A percentile compares a stretch with the other conserved stretches of the same genome.
Conservation (phyloP, 2,113 vertebrate genomes). For the Centropus bengalensis region DNA sequence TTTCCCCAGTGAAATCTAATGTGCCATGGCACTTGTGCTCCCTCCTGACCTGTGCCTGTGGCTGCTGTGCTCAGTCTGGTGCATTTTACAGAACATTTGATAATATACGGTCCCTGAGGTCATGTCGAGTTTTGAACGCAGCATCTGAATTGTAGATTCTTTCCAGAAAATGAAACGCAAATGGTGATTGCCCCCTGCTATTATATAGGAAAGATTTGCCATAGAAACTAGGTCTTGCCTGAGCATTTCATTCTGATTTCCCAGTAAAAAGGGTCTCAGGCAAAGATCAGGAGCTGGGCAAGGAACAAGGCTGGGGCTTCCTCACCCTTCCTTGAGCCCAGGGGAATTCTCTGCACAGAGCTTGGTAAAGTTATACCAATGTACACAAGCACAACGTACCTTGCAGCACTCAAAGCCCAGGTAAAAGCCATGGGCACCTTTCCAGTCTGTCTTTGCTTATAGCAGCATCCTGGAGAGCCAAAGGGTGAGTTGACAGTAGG, state of each 20-base stretch:
- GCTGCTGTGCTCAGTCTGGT: conserved; percentile 42
- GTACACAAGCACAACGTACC: not conserved
- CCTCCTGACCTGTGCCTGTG: not conserved
- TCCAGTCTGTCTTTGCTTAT: not conserved
- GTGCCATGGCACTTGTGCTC: not conserved
- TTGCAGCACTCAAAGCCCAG: not conserved
- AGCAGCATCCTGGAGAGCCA: not conserved
- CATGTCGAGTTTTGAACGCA: not conserved
- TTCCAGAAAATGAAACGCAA: not conserved
- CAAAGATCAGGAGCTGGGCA: rapidly evolving
- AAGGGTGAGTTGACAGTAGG: not conserved
- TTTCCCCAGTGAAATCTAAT: not conserved
- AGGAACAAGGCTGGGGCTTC: not conserved
- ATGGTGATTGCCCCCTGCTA: not conserved
- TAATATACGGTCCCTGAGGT: conserved; percentile 17
- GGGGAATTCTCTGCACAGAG: not conserved
- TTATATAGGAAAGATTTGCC: not conserved
- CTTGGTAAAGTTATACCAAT: not conserved
- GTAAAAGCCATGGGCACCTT: not conserved
- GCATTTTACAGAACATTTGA: conserved; percentile 61
- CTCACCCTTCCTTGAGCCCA: not conserved
- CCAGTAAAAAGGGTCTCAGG: not conserved
- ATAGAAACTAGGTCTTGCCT: not conserved
- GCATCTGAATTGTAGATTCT: conserved; percentile 2
- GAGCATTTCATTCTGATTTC: not conserved